Percentiles rank a stretch among this genome's conserved stretches.
Conservation (phyloP, 2,113 vertebrate genomes). For the Phalacrocorax carbo region DNA sequence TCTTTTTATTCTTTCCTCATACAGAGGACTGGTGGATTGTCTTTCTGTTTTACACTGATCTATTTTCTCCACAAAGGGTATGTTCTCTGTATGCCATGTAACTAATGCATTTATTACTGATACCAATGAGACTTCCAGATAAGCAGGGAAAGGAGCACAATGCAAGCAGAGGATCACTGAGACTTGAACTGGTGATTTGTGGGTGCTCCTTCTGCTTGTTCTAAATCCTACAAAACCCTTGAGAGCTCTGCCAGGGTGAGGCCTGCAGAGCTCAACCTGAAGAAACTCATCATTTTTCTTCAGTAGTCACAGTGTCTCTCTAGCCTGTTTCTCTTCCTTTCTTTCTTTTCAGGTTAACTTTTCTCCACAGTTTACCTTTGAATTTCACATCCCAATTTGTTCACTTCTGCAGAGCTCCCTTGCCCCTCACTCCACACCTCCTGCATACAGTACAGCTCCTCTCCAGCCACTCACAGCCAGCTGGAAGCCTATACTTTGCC, state of each 20-base stretch:
- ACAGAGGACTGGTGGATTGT: not conserved
- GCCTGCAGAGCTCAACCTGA: not conserved
- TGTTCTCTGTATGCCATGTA: not conserved
- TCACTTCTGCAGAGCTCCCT: not conserved
- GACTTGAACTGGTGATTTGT: not conserved
- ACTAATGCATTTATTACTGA: not conserved
- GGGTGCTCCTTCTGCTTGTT: not conserved
- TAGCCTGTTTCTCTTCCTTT: not conserved
- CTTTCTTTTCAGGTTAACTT: not conserved
- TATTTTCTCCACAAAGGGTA: not conserved
- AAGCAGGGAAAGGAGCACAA: not conserved
- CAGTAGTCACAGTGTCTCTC: not conserved
- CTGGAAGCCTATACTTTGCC: not conserved
- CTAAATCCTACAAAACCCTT: not conserved
- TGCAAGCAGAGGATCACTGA: not conserved
- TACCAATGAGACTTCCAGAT: not conserved
- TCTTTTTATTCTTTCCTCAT: not conserved
- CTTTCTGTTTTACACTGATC: not conserved
- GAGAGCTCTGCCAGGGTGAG: not conserved
- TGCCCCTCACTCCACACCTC: not conserved
- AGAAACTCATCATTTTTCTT: not conserved
- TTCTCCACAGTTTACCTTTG: not conserved
- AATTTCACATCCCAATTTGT: not conserved
- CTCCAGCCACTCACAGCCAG: not conserved
- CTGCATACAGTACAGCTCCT: not conserved